phyloP scores from a whole-genome alignment of 2,888 invertebrate genomes.

The Netelia inedita region DNA sequence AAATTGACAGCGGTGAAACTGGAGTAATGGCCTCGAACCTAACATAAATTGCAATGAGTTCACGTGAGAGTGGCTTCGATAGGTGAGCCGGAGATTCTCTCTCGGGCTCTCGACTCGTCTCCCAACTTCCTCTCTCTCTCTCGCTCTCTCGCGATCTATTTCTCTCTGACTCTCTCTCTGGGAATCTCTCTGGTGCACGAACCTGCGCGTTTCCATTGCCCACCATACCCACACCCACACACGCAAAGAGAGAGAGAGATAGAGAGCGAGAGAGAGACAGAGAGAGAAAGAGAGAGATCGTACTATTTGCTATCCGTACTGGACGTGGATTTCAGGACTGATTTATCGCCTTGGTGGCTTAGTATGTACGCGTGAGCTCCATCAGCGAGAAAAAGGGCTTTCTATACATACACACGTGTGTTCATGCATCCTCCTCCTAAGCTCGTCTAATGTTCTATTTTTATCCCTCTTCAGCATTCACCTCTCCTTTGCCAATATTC shows the following conservation, averaged over 20 bases:
- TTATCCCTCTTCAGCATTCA: slow-evolving; percentile 50
- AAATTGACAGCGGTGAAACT: slow-evolving; percentile 68
- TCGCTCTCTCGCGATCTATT: background rate
- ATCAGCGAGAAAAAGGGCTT: slow-evolving; percentile 53
- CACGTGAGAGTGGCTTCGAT: slow-evolving; percentile 70
- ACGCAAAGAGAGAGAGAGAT: background rate
- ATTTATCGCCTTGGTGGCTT: slow-evolving; percentile 63
- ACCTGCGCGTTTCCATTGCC: background rate
- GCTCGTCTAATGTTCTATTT: slow-evolving; percentile 29
- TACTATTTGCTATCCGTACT: slow-evolving; percentile 16
- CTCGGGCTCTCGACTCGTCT: slow-evolving; percentile 55
- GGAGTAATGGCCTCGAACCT: slow-evolving; percentile 64
- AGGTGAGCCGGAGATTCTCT: slow-evolving; percentile 64
- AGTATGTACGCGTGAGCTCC: slow-evolving; percentile 59
- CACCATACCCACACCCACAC: background rate
- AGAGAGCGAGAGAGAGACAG: background rate
- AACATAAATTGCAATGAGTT: slow-evolving; percentile 71
- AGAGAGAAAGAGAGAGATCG: background rate
- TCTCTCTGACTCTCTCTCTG: background rate
- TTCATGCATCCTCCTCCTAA: background rate
- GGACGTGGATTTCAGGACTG: slow-evolving; percentile 67
- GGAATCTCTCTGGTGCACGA: slow-evolving; percentile 5
- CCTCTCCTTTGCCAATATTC: slow-evolving; percentile 59
- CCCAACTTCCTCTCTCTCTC: slow-evolving; percentile 32
- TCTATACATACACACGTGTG: background rate